Conservation (phyloP, 2,113 vertebrate genomes). For the Apus apus region DNA sequence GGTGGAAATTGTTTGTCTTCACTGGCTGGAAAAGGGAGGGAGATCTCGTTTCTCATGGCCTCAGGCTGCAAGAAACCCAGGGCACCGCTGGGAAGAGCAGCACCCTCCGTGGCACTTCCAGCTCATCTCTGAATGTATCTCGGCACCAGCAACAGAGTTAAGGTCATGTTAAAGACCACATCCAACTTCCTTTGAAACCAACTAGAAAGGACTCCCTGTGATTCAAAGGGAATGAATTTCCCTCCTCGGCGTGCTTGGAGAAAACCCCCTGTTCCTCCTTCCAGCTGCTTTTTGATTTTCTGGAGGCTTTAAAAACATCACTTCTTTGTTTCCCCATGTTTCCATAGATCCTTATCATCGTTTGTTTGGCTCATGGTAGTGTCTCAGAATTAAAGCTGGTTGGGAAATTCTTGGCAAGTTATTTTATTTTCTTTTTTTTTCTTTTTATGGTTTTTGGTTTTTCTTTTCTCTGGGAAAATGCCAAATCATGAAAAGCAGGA, state of each 20-base stretch:
- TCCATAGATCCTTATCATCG: not conserved
- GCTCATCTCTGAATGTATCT: not conserved
- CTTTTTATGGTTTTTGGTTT: too few relatives aligned
- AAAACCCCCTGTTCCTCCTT: not conserved
- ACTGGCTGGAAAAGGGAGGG: not conserved
- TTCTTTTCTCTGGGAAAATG: not conserved
- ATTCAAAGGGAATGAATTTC: not conserved
- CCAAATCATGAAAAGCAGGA: not conserved
- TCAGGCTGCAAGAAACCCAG: not conserved
- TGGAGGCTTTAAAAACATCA: not conserved
- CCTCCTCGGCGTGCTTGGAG: not conserved
- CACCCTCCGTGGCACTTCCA: not conserved
- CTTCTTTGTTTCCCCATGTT: slow-evolving; percentile 39
- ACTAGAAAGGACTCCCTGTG: not conserved
- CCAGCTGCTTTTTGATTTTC: slow-evolving; percentile 15
- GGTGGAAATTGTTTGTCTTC: not conserved
- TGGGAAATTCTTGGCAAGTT: slow-evolving; percentile 47
- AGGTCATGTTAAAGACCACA: not conserved
- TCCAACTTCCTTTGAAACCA: not conserved
- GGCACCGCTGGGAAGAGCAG: not conserved
- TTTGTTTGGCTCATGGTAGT: not conserved
- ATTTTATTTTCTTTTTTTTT: not conserved
- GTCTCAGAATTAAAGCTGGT: slow-evolving; percentile 1
- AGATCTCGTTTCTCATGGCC: not conserved
- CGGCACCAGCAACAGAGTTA: not conserved